phyloP scores from a whole-genome alignment of 1,140 invertebrate genomes.

The Drosophila dunni region DNA sequence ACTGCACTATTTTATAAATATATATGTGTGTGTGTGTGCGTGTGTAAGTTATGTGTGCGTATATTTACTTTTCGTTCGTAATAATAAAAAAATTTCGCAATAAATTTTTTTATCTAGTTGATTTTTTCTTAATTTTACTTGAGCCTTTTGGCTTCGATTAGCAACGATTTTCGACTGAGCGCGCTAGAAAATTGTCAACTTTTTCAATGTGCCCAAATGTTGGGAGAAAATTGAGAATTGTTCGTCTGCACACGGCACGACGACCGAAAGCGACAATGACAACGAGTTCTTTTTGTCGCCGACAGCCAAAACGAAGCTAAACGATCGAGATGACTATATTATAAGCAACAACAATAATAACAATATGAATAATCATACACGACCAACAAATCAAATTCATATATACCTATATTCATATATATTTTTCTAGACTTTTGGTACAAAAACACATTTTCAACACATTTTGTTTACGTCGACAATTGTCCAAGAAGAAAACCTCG shows the following conservation, averaged over 20 bases:
- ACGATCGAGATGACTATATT: constrained; percentile 68
- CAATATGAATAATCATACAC: constrained; percentile 25
- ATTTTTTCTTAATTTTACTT: constrained; percentile 54
- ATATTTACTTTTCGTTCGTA: constrained; percentile 81
- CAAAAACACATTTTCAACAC: not conserved
- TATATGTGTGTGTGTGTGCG: constrained; percentile 3
- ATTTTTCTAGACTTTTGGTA: not conserved
- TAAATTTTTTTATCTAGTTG: constrained; percentile 55
- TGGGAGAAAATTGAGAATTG: constrained; percentile 39
- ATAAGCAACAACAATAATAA: constrained; percentile 43
- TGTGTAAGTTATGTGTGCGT: not conserved
- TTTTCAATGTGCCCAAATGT: constrained; percentile 26
- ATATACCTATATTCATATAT: constrained; percentile 8
- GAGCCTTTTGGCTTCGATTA: constrained; percentile 74
- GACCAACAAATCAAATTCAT: constrained; percentile 53
- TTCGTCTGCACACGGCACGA: constrained; percentile 78
- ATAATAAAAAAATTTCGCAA: constrained; percentile 68
- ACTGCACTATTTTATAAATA: constrained; percentile 38
- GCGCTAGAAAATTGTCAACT: constrained; percentile 65
- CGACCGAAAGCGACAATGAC: constrained; percentile 43
- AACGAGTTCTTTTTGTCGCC: constrained; percentile 55
- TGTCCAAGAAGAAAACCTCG: constrained; percentile 10
- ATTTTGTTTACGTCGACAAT: constrained; percentile 14
- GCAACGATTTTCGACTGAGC: constrained; percentile 82
- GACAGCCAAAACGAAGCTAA: constrained; percentile 24